Evolutionary conservation across 1,140 invertebrate species (phyloP), one percentile per base, ranked within the genome.

Genomic region (Lasioglossum baleicum): DNA sequence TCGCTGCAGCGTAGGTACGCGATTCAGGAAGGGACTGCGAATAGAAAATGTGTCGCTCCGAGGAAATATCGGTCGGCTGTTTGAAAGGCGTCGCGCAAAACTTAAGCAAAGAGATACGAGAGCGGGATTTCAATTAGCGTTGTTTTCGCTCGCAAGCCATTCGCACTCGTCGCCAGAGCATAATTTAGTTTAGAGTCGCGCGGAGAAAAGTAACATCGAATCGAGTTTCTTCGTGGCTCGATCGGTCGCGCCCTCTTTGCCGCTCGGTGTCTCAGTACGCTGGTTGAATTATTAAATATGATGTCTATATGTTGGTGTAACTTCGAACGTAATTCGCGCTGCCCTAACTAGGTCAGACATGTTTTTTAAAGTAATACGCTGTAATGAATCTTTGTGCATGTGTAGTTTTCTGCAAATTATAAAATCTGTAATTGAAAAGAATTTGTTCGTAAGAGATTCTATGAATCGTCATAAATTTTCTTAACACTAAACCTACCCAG

Each of bases 261-360:
- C 11, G 31, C n/a, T n/a, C 73, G 35, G 4, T 35, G 42, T 48
- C 61, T 22, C 15, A 31, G n/a, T 66, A 66, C 48, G 22, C 15
- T 15, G 17, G 0, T 5, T 75, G 73, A 75, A 75, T 75, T 51
- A 67, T 75, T 75, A 56, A 75, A 68, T 48, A 48, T 4, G 13
- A 3, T 10, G 26, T 8, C 22, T 74, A 26, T 44, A 11, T 11
- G 65, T 31, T 22, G 26, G 0, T 13, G 11, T 2, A 26, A 31
- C 22, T 42, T 53, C 48, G 20, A 74, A 15, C 44, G 72, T 22
- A 56, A 75, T 56, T 75, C 56, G 63, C 15, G 11, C 22, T 10
- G 11, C 40, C 31, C 17, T 64, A 48, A 51, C 26, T 26, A 0
- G 26, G 26, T 26, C 1, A 26, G 26, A 26, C 0, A 26, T 26